Percentiles rank a stretch among this genome's conserved stretches.
phyloP scores from a whole-genome alignment of 2,888 invertebrate species.

The Neocrepidodera transversa region DNA sequence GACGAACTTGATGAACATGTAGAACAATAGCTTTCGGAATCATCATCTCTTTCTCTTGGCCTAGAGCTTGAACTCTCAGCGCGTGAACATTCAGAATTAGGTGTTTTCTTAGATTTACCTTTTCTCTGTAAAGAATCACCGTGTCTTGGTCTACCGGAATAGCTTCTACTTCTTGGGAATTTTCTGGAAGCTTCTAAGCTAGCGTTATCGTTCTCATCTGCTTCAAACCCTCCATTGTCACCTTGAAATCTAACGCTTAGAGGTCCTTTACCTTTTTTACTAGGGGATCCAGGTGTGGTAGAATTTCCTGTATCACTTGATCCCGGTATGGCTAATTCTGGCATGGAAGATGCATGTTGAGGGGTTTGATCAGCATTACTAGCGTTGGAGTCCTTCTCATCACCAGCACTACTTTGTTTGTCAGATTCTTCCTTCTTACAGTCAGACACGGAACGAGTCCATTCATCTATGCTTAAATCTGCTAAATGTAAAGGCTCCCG shows the following conservation, averaged over 20 bases:
- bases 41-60: slow-evolving; percentile 62
- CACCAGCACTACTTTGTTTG: slow-evolving; percentile 44
- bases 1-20: slow-evolving; percentile 88
- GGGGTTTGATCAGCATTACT: slow-evolving; percentile 47
- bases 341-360: slow-evolving; percentile 68
- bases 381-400: slow-evolving; percentile 48
- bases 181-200: slow-evolving; percentile 52
- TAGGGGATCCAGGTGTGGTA: slow-evolving; percentile 58
- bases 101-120: slow-evolving; percentile 45
- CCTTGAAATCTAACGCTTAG: slow-evolving; percentile 66
- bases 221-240: slow-evolving; percentile 61
- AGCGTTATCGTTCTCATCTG: slow-evolving; percentile 55
- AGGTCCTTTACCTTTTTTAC: slow-evolving; percentile 56
- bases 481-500: slow-evolving; percentile 68
- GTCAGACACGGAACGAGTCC: slow-evolving; percentile 56
- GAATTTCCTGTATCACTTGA: slow-evolving; percentile 45
- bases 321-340: slow-evolving; percentile 64
- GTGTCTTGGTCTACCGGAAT: slow-evolving; percentile 61
- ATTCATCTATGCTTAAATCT: slow-evolving; percentile 66
- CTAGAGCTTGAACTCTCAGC: slow-evolving; percentile 24
- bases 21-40: slow-evolving; percentile 83
- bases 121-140: slow-evolving; percentile 54
- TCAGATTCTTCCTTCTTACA: slow-evolving; percentile 38
- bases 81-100: slow-evolving; percentile 6
- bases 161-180: slow-evolving; percentile 64